A percentile compares a stretch with the other conserved stretches of the same genome.
Evolutionary conservation across 2,888 invertebrate species (phyloP).

Genomic region (Pyrrhia umbra): DNA sequence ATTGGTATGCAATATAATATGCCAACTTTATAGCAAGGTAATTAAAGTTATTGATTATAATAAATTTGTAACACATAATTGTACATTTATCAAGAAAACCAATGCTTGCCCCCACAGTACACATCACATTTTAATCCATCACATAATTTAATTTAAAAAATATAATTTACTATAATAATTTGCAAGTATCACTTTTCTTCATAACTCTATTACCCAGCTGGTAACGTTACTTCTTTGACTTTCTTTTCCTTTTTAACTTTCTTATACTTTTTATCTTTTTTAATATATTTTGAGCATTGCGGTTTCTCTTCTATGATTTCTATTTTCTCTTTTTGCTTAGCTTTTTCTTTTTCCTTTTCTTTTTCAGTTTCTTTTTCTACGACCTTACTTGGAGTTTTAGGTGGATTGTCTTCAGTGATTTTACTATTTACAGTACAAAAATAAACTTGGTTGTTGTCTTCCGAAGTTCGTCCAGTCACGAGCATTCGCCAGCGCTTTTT

Average conservation of each 20-base stretch:
- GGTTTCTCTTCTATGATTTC: conserved; percentile 13
- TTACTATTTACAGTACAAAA: conserved; percentile 14
- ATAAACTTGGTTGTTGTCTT: conserved; percentile 10
- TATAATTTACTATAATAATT: conserved; percentile 6
- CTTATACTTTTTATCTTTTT: not conserved
- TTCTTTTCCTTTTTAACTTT: not conserved
- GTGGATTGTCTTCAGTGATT: not conserved
- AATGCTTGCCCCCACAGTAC: conserved; percentile 4
- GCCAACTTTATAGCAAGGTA: not conserved
- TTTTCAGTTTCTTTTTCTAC: not conserved
- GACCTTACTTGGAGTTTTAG: not conserved
- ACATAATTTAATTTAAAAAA: conserved; percentile 10
- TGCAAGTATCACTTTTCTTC: conserved; percentile 7
- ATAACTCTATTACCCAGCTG: not conserved
- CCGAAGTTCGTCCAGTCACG: not conserved
- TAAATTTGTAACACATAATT: not conserved
- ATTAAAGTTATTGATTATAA: too few species aligned
- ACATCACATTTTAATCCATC: conserved; percentile 18
- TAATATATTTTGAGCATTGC: conserved; percentile 16
- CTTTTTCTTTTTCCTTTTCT: not conserved
- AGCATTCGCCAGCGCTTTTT: conserved; percentile 22
- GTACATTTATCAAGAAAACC: conserved; percentile 8
- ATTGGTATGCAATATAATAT: not conserved
- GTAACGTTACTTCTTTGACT: not conserved
- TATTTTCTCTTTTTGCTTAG: not conserved